Conservation (phyloP, 2,888 invertebrate species). For the Argyresthia goedartella region DNA sequence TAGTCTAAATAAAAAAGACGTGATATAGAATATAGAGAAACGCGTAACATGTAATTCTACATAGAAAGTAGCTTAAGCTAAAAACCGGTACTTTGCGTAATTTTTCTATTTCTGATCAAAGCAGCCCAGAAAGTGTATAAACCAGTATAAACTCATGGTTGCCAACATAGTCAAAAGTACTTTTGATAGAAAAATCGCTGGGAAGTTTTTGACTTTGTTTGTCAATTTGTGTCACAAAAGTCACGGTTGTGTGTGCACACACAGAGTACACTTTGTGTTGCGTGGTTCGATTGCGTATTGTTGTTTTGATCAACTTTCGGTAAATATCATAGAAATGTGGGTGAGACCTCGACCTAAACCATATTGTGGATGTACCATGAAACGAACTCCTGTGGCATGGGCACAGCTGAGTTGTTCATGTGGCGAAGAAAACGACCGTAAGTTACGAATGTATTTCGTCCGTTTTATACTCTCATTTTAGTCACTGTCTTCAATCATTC, state of each 20-base stretch:
- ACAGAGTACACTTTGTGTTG: no score
- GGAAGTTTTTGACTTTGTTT: no score
- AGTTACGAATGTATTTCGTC: constrained; percentile 11
- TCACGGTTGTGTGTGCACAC: no score
- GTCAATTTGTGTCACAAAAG: no score
- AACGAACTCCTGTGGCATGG: constrained; percentile 31
- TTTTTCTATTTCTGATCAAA: background rate
- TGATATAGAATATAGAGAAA: no score
- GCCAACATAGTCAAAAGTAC: background rate
- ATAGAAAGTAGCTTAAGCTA: no score
- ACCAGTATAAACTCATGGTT: background rate
- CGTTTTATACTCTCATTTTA: no score
- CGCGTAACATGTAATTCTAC: no score
- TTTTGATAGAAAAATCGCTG: background rate
- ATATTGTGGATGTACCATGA: constrained; percentile 39
- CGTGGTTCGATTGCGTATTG: background rate
- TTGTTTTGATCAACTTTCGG: background rate
- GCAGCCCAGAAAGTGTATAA: background rate
- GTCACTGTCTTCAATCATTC: background rate
- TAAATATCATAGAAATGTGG: background rate
- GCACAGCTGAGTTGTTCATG: constrained; percentile 54
- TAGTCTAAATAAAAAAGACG: no score
- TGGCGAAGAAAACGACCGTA: constrained; percentile 62
- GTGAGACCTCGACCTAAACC: constrained; percentile 16
- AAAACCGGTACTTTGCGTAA: no score